phyloP scores from a whole-genome alignment of 2,888 invertebrate species.

The Ornithoptera priamus region DNA sequence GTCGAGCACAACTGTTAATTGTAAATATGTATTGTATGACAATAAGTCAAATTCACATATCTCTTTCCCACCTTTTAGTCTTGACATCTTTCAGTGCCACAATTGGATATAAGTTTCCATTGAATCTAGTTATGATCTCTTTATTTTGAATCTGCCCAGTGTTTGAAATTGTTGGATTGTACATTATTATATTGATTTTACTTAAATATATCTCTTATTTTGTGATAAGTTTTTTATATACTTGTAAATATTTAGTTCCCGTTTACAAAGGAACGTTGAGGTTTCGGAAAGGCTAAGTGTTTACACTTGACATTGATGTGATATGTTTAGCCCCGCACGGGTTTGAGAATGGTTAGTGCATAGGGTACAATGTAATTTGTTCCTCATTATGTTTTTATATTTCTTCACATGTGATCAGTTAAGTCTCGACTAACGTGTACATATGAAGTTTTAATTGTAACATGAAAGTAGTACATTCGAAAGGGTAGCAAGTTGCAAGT shows the following conservation, averaged over 20 bases:
- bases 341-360: slow-evolving; percentile 63
- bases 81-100: slow-evolving; percentile 49
- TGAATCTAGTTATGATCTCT: slow-evolving; percentile 79
- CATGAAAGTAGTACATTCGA: slow-evolving; percentile 67
- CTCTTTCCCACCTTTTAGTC: slow-evolving; percentile 64
- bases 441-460: slow-evolving; percentile 57
- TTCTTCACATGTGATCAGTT: slow-evolving; percentile 71
- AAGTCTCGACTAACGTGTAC: slow-evolving; percentile 76
- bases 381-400: slow-evolving; percentile 69
- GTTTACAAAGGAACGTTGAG: slow-evolving; percentile 49
- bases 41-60: slow-evolving; percentile 75
- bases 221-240: slow-evolving; percentile 69
- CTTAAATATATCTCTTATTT: slow-evolving; percentile 58
- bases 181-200: slow-evolving; percentile 60
- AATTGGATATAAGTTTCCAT: slow-evolving; percentile 54
- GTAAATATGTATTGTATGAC: slow-evolving; percentile 68
- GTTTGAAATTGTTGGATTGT: slow-evolving; percentile 72
- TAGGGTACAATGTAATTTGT: slow-evolving; percentile 71
- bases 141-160: slow-evolving; percentile 75
- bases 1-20: slow-evolving; percentile 67
- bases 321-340: slow-evolving; percentile 59
- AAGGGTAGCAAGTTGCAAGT: slow-evolving; percentile 73
- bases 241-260: slow-evolving; percentile 70
- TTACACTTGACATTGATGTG: slow-evolving; percentile 62
- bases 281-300: slow-evolving; percentile 58